These are phyloP conservation scores for Microtus pennsylvanicus DNA, from an alignment of 2,113 vertebrate species.

Conservation along the genomic window DNA sequence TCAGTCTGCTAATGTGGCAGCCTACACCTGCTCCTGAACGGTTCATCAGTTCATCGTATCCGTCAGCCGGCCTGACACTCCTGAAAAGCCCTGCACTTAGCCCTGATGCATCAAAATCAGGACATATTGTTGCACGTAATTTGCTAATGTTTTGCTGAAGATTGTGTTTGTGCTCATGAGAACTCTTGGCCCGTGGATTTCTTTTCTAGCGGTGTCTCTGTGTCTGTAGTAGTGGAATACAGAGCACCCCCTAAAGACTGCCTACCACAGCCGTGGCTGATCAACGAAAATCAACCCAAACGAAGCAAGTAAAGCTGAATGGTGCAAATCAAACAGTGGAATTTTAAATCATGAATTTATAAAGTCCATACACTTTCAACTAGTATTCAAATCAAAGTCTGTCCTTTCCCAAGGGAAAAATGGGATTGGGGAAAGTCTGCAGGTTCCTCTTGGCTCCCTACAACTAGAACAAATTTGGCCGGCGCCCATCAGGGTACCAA, in stretches of 20 bases:
- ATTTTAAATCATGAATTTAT: background rate
- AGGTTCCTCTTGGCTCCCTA: background rate
- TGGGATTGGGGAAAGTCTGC: background rate
- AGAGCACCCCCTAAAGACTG: background rate
- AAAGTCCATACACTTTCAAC: background rate
- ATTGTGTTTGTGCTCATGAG: background rate
- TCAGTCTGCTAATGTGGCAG: background rate
- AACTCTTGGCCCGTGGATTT: background rate
- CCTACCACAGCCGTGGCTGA: background rate
- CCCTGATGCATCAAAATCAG: background rate
- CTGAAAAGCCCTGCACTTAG: background rate
- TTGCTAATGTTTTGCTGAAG: background rate
- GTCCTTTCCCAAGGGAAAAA: conserved; percentile 16
- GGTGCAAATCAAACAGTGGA: background rate
- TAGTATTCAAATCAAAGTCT: background rate
- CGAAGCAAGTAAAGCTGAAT: background rate
- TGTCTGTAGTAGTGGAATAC: background rate
- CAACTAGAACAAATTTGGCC: conserved; percentile 32
- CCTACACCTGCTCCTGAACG: background rate
- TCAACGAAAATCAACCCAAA: background rate
- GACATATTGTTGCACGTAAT: background rate
- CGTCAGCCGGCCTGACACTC: background rate
- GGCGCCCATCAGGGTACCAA: background rate
- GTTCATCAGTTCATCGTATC: too few species aligned
- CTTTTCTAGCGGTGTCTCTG: background rate